Evolutionary conservation across 2,113 vertebrate species (phyloP).

Genomic region (Crotalus helleri): DNA sequence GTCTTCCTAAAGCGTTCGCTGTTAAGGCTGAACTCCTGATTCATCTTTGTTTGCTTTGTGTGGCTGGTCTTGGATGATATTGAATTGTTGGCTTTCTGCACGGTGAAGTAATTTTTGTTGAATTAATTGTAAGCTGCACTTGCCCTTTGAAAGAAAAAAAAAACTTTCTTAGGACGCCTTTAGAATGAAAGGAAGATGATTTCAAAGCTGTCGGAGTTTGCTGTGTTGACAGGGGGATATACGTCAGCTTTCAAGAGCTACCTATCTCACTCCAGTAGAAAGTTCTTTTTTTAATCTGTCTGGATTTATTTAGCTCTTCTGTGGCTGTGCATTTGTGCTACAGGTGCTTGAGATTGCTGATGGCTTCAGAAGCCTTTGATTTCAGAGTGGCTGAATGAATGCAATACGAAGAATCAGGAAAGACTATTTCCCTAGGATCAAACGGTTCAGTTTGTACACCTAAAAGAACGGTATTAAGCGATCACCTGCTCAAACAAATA

Average conservation of each 20-base stretch:
- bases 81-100: neutral
- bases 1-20: neutral
- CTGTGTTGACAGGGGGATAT: neutral
- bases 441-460: neutral
- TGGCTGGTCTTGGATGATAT: neutral
- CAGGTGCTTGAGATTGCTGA: neutral
- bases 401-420: neutral
- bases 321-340: neutral
- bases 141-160: neutral
- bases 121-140: neutral
- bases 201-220: neutral
- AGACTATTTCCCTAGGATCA: neutral
- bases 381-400: neutral
- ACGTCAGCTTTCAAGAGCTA: neutral
- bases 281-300: neutral
- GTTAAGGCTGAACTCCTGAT: neutral
- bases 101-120: neutral
- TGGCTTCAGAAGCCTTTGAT: neutral
- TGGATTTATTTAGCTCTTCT: neutral
- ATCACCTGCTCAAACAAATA: neutral
- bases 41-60: neutral
- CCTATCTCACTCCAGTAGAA: neutral
- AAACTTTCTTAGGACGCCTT: neutral
- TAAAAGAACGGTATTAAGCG: neutral
- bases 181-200: neutral